Conservation (phyloP, 2,113 vertebrate species). For the Sinosuthora webbiana region DNA sequence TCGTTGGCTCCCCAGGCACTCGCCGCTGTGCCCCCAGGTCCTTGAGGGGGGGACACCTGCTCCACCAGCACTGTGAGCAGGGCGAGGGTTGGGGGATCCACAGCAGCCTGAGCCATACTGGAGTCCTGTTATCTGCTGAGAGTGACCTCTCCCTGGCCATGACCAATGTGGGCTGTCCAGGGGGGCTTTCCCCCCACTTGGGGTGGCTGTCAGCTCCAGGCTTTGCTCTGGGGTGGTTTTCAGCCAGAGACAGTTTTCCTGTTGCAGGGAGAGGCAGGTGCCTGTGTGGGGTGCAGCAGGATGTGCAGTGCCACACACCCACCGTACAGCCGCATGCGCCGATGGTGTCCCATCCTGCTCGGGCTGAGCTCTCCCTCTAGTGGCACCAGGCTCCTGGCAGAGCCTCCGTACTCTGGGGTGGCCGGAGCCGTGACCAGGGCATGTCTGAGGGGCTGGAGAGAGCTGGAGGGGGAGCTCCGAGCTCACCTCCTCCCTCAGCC, state of each 20-base stretch:
- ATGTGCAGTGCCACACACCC: neutral
- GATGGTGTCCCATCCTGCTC: neutral
- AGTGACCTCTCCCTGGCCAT: neutral
- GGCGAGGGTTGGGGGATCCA: rapidly evolving
- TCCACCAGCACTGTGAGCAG: neutral
- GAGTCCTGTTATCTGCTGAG: neutral
- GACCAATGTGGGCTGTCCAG: rapidly evolving
- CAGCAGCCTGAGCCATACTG: rapidly evolving
- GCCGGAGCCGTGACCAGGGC: neutral
- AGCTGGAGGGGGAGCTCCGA: rapidly evolving
- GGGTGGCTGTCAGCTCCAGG: neutral
- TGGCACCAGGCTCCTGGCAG: neutral
- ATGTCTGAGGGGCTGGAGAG: neutral
- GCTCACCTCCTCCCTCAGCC: neutral
- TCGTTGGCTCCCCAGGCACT: neutral
- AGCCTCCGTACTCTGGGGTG: rapidly evolving
- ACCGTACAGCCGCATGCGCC: neutral
- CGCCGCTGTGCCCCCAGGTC: rapidly evolving
- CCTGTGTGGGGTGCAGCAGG: neutral
- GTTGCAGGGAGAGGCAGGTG: neutral
- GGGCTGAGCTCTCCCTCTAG: constrained; percentile 58
- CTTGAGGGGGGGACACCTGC: rapidly evolving
- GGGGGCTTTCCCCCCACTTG: neutral
- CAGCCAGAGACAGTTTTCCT: neutral
- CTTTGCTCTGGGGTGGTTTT: neutral